These are phyloP conservation scores for Cantharis nigra DNA, from an alignment of 2,888 invertebrate genomes.

Conservation along the genomic window DNA sequence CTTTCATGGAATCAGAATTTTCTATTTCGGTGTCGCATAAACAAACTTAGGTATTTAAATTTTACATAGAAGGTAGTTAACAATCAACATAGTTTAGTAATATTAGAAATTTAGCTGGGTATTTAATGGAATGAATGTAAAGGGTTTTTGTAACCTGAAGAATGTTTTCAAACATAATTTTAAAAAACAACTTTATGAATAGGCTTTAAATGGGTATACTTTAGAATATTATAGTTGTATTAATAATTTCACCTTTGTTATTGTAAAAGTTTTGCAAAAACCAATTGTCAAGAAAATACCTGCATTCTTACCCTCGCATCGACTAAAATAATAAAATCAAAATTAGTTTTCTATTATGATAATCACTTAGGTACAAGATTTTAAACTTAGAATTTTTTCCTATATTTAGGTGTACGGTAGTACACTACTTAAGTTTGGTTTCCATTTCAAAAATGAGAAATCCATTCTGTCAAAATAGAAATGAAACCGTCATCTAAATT, in stretches of 20 bases:
- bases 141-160: neutral
- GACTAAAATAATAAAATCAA: neutral
- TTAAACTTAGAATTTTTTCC: neutral
- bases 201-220: neutral
- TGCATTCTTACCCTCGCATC: too few relatives aligned
- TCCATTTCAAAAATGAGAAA: neutral
- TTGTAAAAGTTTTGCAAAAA: neutral
- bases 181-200: neutral
- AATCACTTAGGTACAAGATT: neutral
- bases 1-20: neutral
- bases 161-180: neutral
- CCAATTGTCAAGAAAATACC: neutral
- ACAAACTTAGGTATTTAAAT: too few relatives aligned
- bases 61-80: too few relatives aligned
- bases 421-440: neutral
- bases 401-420: neutral
- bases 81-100: neutral
- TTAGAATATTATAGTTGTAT: neutral
- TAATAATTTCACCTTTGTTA: neutral
- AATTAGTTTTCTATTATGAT: neutral
- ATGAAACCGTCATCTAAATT: neutral
- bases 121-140: neutral
- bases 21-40: neutral
- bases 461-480: neutral
- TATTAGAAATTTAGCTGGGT: neutral